Conservation (phyloP, 2,797 vertebrate species). For the Florisuga fusca region DNA sequence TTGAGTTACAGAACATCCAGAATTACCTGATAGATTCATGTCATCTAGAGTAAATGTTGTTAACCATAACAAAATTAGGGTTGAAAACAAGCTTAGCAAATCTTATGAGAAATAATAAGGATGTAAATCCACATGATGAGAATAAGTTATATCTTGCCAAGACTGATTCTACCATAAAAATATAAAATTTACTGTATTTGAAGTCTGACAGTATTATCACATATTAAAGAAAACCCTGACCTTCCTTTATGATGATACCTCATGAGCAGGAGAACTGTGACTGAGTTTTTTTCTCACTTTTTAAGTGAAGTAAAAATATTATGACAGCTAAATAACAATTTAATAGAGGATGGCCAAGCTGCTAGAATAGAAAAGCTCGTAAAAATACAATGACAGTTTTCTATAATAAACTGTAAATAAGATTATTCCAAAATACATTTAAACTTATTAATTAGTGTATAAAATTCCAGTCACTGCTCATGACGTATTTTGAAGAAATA, state of each 20-base stretch:
- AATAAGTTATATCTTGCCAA: neutral
- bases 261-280: neutral
- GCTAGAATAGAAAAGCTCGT: neutral
- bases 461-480: neutral
- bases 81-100: neutral
- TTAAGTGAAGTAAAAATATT: conserved; percentile 35
- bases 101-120: neutral
- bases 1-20: neutral
- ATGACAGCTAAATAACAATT: conserved; percentile 38
- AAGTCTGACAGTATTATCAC: neutral
- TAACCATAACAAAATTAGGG: neutral
- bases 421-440: neutral
- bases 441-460: neutral
- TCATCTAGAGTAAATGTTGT: neutral
- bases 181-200: neutral
- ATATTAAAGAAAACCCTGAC: conserved; percentile 9
- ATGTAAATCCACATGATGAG: neutral
- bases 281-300: conserved; percentile 6
- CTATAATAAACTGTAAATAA: neutral
- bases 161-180: neutral
- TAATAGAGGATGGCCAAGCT: neutral
- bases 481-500: neutral
- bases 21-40: neutral
- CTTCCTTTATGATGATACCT: neutral
- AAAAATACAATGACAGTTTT: neutral